A percentile compares a stretch with the other conserved stretches of the same genome.
These are phyloP conservation scores for Gila robusta DNA, from an alignment of 2,797 vertebrate genomes.

Conservation along the genomic window DNA sequence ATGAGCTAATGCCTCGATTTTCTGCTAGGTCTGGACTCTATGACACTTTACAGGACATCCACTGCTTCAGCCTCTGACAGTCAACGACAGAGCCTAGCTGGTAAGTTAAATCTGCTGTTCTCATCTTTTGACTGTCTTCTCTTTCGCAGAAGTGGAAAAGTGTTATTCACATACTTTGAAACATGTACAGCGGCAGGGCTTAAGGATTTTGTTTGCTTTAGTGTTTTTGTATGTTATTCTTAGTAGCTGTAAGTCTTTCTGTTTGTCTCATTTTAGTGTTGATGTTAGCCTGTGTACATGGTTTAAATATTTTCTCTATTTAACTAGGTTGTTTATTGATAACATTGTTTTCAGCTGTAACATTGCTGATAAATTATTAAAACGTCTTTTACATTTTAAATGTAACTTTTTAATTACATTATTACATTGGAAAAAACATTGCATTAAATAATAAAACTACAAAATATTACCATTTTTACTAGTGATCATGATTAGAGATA, in stretches of 20 bases:
- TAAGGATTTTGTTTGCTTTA: not conserved
- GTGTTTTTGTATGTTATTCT: not conserved
- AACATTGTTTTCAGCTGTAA: not conserved
- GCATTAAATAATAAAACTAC: not conserved
- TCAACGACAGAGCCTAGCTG: slow-evolving; percentile 68
- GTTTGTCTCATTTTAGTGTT: not conserved
- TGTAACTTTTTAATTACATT: not conserved
- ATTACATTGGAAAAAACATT: not conserved
- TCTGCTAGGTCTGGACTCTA: slow-evolving; percentile 75
- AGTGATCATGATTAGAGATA: not conserved
- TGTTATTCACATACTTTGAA: not conserved
- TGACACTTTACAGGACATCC: slow-evolving; percentile 73
- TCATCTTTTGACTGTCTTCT: not conserved
- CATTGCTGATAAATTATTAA: not conserved
- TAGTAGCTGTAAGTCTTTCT: not conserved
- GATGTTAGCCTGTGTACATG: not conserved
- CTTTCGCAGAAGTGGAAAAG: not conserved
- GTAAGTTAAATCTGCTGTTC: slow-evolving; percentile 64
- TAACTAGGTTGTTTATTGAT: not conserved
- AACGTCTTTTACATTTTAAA: not conserved
- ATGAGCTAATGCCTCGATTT: slow-evolving; percentile 40
- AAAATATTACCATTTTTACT: not conserved
- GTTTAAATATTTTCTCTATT: not conserved
- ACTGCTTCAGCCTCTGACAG: slow-evolving; percentile 65
- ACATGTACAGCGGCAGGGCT: not conserved